These are phyloP conservation scores for Clytia hemisphaerica DNA, from an alignment of 30 jellyfish, hydroid and myxozoan genomes.

Conservation along the genomic window DNA sequence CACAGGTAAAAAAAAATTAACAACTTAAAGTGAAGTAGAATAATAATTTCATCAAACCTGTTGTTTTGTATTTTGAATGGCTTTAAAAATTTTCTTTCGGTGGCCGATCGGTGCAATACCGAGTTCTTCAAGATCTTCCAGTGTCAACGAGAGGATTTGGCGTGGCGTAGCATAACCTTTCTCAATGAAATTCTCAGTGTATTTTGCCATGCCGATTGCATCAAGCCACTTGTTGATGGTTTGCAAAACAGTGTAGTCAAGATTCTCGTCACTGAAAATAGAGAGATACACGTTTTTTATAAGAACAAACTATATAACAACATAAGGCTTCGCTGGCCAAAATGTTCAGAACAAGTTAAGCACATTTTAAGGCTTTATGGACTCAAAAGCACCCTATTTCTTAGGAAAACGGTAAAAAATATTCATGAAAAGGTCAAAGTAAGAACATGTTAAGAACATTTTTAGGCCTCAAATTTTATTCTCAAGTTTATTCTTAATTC, in stretches of 20 bases:
- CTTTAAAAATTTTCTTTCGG: constrained; percentile 66
- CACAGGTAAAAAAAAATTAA: too few relatives aligned
- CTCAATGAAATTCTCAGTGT: constrained; percentile 61
- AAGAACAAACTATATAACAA: too few relatives aligned
- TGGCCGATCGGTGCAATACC: constrained; percentile 85
- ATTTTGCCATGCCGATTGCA: constrained; percentile 71
- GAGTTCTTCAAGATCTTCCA: constrained; percentile 48
- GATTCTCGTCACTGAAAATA: constrained; percentile 58
- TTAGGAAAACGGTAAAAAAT: too few relatives aligned
- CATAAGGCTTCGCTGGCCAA: too few relatives aligned
- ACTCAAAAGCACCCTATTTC: too few relatives aligned
- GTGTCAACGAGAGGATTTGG: constrained; percentile 58
- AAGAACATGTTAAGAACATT: too few relatives aligned
- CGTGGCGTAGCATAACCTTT: constrained; percentile 89
- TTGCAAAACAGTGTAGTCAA: constrained; percentile 89
- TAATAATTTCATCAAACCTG: constrained; percentile 36
- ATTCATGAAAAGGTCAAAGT: too few relatives aligned
- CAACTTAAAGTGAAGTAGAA: neutral
- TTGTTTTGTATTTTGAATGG: constrained; percentile 61
- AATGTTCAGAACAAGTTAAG: too few relatives aligned
- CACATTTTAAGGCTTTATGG: too few relatives aligned
- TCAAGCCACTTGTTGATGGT: constrained; percentile 90
- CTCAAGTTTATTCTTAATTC: too few relatives aligned
- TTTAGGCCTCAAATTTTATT: too few relatives aligned
- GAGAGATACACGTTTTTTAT: neutral